Percentiles rank a stretch among this genome's conserved stretches.
Conservation (phyloP, 2,797 vertebrate species). For the Semaprochilodus insignis region DNA sequence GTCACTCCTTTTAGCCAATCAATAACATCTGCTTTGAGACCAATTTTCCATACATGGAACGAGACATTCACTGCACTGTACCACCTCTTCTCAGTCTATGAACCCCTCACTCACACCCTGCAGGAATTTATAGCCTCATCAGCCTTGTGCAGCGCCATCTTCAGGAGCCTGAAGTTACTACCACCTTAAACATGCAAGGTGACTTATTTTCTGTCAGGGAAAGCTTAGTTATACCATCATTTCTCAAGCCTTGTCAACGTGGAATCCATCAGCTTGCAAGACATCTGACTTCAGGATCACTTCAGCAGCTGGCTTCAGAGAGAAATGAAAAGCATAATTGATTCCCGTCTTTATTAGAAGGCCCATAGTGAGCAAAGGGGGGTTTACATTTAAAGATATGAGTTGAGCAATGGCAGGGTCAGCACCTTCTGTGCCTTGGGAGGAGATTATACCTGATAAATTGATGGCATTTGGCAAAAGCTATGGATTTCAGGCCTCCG, state of each 20-base stretch:
- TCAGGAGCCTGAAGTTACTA: too few species aligned
- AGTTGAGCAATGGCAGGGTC: constrained; percentile 12
- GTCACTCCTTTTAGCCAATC: too few species aligned
- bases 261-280: constrained; percentile 25
- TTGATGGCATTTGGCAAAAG: constrained; percentile 14
- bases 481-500: constrained; percentile 18
- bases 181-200: too few species aligned
- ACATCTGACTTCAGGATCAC: constrained; percentile 20
- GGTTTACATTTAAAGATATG: constrained; percentile 31
- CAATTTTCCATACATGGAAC: too few species aligned
- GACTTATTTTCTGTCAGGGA: too few species aligned
- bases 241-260: constrained; percentile 20
- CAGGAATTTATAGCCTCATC: too few species aligned
- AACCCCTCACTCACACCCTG: too few species aligned
- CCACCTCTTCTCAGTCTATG: too few species aligned
- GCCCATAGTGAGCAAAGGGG: constrained; percentile 8
- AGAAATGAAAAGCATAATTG: constrained; percentile 37
- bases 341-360: constrained; percentile 43
- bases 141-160: too few species aligned
- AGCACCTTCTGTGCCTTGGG: background rate
- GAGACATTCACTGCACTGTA: too few species aligned
- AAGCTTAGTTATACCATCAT: background rate
- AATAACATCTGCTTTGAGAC: too few species aligned
- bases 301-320: constrained; percentile 14
- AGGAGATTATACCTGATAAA: constrained; percentile 39